These are phyloP conservation scores for Dendroctonus valens DNA, from an alignment of 1,140 invertebrate species.

Conservation along the genomic window DNA sequence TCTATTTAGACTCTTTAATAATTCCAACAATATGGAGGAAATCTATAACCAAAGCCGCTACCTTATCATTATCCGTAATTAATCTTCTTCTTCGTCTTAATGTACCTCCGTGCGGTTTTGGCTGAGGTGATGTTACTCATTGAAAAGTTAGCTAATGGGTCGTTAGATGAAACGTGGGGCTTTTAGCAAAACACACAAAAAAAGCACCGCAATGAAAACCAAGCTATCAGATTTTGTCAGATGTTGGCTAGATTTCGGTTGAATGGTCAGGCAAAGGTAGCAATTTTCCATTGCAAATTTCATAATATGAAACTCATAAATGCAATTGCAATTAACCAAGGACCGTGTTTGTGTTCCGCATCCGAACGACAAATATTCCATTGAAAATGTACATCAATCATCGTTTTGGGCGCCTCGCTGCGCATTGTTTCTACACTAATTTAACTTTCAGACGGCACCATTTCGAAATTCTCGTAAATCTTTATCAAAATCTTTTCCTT, in stretches of 20 bases:
- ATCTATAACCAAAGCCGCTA: constrained; percentile 11
- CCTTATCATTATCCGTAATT: constrained; percentile 14
- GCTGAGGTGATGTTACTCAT: constrained; percentile 1
- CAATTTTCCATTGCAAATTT: no score
- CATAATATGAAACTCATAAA: background rate
- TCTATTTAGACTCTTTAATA: constrained; percentile 13
- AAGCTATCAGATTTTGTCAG: no score
- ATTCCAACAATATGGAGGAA: constrained; percentile 10
- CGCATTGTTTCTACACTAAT: constrained; percentile 23
- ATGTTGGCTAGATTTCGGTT: no score
- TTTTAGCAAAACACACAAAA: no score
- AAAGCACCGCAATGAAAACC: no score
- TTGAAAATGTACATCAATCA: constrained; percentile 27
- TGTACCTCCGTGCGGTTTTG: constrained; percentile 5
- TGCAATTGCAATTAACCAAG: constrained; percentile 16
- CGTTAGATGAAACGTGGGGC: no score
- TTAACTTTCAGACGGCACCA: constrained; percentile 16
- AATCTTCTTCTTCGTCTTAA: constrained; percentile 12
- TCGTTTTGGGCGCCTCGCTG: constrained; percentile 14
- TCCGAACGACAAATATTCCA: constrained; percentile 21
- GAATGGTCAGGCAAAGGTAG: no score
- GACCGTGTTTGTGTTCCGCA: constrained; percentile 14
- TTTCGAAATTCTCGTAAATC: constrained; percentile 22
- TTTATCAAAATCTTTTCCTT: constrained; percentile 18
- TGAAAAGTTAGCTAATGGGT: no score